A percentile compares a stretch with the other conserved stretches of the same genome.
Conservation (phyloP, 2,888 invertebrate genomes). For the Pyralis farinalis region DNA sequence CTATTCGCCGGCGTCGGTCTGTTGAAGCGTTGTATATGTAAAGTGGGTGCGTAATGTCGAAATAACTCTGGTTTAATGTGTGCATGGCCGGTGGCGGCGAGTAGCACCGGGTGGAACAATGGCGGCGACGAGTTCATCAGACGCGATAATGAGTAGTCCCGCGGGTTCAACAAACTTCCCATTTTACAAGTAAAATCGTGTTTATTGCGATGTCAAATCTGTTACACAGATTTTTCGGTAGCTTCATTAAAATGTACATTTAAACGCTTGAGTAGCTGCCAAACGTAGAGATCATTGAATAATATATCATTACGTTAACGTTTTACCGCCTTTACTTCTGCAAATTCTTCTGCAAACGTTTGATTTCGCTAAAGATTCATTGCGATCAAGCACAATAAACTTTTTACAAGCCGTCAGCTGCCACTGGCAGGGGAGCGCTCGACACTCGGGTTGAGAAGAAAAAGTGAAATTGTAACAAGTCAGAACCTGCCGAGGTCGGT, state of each 20-base stretch:
- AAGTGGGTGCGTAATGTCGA: constrained; percentile 27
- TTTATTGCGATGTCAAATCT: constrained; percentile 51
- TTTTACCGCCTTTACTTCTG: background rate
- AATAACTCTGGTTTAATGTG: constrained; percentile 20
- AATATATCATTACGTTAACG: background rate
- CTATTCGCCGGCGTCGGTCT: no score
- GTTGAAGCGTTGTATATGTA: background rate
- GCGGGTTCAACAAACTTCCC: constrained; percentile 73
- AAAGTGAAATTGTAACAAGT: constrained; percentile 77
- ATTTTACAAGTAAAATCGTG: constrained; percentile 63
- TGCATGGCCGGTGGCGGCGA: constrained; percentile 22
- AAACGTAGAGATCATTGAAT: constrained; percentile 31
- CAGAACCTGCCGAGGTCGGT: constrained; percentile 74
- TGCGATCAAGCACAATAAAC: background rate
- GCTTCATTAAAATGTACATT: constrained; percentile 27
- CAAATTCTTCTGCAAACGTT: background rate
- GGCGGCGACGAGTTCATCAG: constrained; percentile 67
- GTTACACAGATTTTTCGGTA: constrained; percentile 37
- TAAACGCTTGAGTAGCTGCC: constrained; percentile 39
- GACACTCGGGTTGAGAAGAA: constrained; percentile 37
- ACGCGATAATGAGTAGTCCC: constrained; percentile 74
- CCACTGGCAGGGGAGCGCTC: background rate
- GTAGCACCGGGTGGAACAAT: constrained; percentile 62
- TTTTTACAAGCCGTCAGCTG: background rate
- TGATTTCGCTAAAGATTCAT: no score